Evolutionary conservation across 2,113 vertebrate genomes (phyloP), one percentile per base, ranked within the genome.

Genomic region (Pedetes capensis): DNA sequence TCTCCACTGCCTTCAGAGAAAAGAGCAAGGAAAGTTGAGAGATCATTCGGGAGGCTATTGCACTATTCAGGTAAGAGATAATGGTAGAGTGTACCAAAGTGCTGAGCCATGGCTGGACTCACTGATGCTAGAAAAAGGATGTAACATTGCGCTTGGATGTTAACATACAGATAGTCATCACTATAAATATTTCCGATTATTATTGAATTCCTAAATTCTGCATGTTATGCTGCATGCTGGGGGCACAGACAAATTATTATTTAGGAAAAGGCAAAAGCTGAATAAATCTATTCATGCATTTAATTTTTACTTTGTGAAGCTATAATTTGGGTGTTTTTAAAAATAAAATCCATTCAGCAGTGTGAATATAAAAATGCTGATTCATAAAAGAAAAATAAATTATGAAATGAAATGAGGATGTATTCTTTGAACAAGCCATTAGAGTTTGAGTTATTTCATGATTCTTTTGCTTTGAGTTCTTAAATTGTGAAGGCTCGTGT

Each of bases 341-440:
- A 80, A 89, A 47, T 84, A 78, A 79, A 90, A 84, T 42, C 49
- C 34, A 68, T 79, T 72, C 55, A 55, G 10, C 89, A 68, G 12
- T 76, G 47, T 59, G 5, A 86, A 78, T 78, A 85, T 34, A 71
- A 81, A 88, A 89, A 57, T 47, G 47, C 29, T 71, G 37, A 79
- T 42, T 96, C 53, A 83, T 85, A 49, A 89, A 69, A 86, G 20
- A 61, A 87, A 84, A 89, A 80, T 78, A 51, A 74, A 66, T 74
- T 63, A 42, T 16, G 80, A 27, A 49, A n/a, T 69, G 27, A 94
- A 82, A 88, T 61, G 71, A 71, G 59, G 82, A 61, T 49, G 37
- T 20, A 75, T n/a, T 88, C 47, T 42, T 76, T 22, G 71, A 81
- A 16, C 16, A 76, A 66, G 17, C 13, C 47, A 59, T 59, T 74